Evolutionary conservation across 2,888 invertebrate species (phyloP), one percentile per base, ranked within the genome.

Genomic region (Ariolimax columbianus): DNA sequence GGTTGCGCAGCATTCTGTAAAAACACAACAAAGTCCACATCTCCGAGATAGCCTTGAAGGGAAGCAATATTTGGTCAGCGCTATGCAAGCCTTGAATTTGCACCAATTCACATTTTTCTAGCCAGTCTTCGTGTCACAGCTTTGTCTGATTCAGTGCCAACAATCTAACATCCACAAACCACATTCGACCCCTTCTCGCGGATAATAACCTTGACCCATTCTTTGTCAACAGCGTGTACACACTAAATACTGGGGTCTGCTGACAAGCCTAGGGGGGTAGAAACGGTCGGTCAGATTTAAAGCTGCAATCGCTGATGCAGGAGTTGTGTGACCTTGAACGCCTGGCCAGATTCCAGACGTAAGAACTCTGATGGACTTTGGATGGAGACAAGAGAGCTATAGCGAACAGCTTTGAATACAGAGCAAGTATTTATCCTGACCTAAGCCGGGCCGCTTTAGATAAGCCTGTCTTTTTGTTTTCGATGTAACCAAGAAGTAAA

Each of bases 81-180:
- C n/a, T 63, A 40, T 66, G 26, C 78, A 66, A 38, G 11, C 63
- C 40, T 6, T 1, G 4, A 33, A 63, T 63, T n/a, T 26, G 40
- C n/a, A 17, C 59, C 38, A 17, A 19, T 55, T 33, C 1, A 11
- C 55, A 75, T 75, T 75, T 51, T 30, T 51, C 30, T 51, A 30
- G n/a, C 11, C 2, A 23, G 23, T 19, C 59, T 55, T 77, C 36
- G 7, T 55, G 36, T 77, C 36, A 11, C 30, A 19, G 55, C 36
- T 47, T 77, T 14, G 43, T 7, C n/a, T 40, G 63, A 63, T 38
- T 11, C 63, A 78, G 40, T 36, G 40, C 38, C 78, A 78, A 63
- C 59, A 23, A 63, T 59, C 26, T 33, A 63, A 78, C 63, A 26
- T 40, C 78, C 63, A 78, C 66, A n/a, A n/a, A n/a, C n/a, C n/a